phyloP scores from a whole-genome alignment of 2,888 invertebrate species.

The Leucophora obtusa region DNA sequence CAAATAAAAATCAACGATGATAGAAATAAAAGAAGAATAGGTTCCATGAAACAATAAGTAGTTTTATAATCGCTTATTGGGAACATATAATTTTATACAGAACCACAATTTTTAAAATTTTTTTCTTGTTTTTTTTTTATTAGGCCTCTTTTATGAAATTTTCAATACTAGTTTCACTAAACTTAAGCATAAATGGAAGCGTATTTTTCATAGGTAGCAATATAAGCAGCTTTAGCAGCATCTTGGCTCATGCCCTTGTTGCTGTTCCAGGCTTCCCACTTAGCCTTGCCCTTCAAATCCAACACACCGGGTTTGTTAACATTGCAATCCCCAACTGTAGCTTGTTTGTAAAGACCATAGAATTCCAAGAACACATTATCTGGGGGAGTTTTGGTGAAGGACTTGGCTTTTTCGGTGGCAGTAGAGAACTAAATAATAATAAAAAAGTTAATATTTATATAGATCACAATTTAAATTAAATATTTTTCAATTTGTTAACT shows the following conservation, averaged over 20 bases:
- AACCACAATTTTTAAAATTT: too few species aligned
- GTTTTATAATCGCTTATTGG: too few species aligned
- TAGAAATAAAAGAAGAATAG: too few species aligned
- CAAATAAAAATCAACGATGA: too few species aligned
- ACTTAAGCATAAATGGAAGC: slow-evolving; percentile 80
- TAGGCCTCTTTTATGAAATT: too few species aligned
- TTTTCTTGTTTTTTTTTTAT: too few species aligned
- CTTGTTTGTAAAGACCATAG: slow-evolving; percentile 93
- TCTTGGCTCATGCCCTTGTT: slow-evolving; percentile 89
- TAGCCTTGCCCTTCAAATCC: slow-evolving; percentile 93
- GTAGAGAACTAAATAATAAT: slow-evolving; percentile 87
- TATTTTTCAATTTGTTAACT: slow-evolving; percentile 29
- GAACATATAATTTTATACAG: too few species aligned
- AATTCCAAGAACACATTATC: slow-evolving; percentile 90
- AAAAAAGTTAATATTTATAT: too few species aligned
- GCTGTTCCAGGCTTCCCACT: slow-evolving; percentile 94
- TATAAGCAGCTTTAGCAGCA: slow-evolving; percentile 90
- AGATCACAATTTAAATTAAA: slow-evolving; percentile 83
- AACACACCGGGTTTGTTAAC: slow-evolving; percentile 91
- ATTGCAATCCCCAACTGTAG: slow-evolving; percentile 87
- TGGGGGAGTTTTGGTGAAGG: slow-evolving; percentile 86
- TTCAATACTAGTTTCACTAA: too few species aligned
- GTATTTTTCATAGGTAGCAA: slow-evolving; percentile 83
- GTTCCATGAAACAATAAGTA: too few species aligned
- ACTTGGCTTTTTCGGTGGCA: slow-evolving; percentile 87